Percentiles rank a stretch among this genome's conserved stretches.
Evolutionary conservation across 2,888 invertebrate species (phyloP).

Genomic region (Cryptus armator): DNA sequence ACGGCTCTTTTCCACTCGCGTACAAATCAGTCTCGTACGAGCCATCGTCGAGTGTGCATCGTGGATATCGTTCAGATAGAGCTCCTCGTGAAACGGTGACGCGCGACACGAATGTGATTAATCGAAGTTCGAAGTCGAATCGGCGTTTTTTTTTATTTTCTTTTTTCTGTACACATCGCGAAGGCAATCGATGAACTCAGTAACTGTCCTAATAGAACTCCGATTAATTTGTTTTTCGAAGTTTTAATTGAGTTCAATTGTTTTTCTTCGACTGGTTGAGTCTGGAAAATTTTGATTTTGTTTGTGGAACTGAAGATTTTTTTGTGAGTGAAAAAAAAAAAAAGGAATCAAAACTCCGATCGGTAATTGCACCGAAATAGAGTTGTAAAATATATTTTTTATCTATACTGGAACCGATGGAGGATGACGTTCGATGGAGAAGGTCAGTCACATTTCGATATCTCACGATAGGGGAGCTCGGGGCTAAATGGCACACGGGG

Average conservation of each 20-base stretch:
- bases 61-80: not conserved
- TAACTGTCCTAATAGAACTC: not conserved
- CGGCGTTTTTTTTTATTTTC: not conserved
- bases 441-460: constrained; percentile 71
- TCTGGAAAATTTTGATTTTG: constrained; percentile 20
- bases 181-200: not conserved
- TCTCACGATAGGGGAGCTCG: too few relatives aligned
- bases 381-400: constrained; percentile 17
- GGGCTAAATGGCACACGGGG: too few relatives aligned
- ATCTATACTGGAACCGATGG: constrained; percentile 70
- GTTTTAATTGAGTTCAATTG: not conserved
- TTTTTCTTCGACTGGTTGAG: constrained; percentile 42
- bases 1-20: constrained; percentile 68
- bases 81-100: not conserved
- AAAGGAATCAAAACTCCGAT: not conserved
- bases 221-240: too few relatives aligned
- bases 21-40: constrained; percentile 75
- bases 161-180: not conserved
- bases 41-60: constrained; percentile 66
- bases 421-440: constrained; percentile 79
- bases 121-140: not conserved
- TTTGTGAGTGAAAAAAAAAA: constrained; percentile 43
- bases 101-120: constrained; percentile 36
- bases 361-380: not conserved
- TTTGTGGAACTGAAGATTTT: constrained; percentile 9